Conservation (phyloP, 2,888 invertebrate species). For the Epirrita christyi region DNA sequence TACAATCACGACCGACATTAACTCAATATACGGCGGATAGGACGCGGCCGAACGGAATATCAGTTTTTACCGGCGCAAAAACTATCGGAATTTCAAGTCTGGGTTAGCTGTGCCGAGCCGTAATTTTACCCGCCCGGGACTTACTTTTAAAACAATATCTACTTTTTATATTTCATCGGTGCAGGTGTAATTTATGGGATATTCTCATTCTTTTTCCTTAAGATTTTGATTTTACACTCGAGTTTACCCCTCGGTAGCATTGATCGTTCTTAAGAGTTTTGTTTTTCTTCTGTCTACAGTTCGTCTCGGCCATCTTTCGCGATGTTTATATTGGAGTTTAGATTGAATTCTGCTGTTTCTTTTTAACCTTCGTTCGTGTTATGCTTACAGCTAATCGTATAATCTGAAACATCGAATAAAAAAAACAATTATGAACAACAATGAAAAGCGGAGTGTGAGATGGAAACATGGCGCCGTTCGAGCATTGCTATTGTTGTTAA, state of each 20-base stretch:
- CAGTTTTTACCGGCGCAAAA: conserved; percentile 82
- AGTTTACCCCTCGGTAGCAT: conserved; percentile 58
- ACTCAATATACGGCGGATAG: conserved; percentile 79
- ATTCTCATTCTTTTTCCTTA: conserved; percentile 58
- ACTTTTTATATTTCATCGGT: conserved; percentile 72
- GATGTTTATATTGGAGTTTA: conserved; percentile 74
- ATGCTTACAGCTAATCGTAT: conserved; percentile 59
- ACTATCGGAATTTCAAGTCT: conserved; percentile 81
- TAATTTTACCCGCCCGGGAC: conserved; percentile 73
- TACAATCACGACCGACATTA: conserved; percentile 82
- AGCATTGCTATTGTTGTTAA: conserved; percentile 66
- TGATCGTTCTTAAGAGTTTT: conserved; percentile 70
- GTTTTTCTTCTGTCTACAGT: conserved; percentile 79
- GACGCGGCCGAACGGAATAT: conserved; percentile 80
- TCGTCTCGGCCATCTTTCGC: conserved; percentile 66
- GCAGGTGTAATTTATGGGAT: conserved; percentile 79
- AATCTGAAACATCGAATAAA: conserved; percentile 58
- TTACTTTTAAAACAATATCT: conserved; percentile 81
- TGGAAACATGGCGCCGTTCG: conserved; percentile 63
- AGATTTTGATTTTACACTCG: conserved; percentile 70
- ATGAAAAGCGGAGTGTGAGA: conserved; percentile 64
- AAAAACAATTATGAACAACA: conserved; percentile 75
- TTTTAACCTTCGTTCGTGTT: conserved; percentile 57
- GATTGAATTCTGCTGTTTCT: conserved; percentile 69
- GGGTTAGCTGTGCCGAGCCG: conserved; percentile 69